These are phyloP conservation scores for Notoglanidium macrostoma DNA, from an alignment of 2,797 vertebrate genomes.

Conservation along the genomic window DNA sequence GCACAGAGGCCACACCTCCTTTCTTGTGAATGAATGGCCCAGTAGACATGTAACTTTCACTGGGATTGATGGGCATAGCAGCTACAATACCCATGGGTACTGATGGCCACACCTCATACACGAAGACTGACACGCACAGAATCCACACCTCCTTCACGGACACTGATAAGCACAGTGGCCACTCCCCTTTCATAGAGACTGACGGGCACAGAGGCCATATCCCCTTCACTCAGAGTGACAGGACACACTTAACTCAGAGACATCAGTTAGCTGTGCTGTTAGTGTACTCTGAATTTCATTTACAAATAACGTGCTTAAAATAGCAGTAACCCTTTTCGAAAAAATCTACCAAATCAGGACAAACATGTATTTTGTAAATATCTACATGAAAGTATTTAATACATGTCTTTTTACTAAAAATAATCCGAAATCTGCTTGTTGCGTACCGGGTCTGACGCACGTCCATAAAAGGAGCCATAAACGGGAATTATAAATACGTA, in stretches of 20 bases:
- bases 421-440: neutral
- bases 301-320: neutral
- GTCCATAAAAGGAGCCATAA: neutral
- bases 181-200: neutral
- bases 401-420: neutral
- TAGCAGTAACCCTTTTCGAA: neutral
- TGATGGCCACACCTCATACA: neutral
- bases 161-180: no score
- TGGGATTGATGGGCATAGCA: neutral
- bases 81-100: no score
- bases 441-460: neutral
- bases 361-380: neutral
- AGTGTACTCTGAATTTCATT: neutral
- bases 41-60: neutral
- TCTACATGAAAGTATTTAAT: neutral
- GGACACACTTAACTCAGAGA: neutral
- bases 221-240: neutral
- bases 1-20: neutral
- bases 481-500: neutral
- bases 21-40: neutral
- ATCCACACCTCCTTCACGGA: no score
- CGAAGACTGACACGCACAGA: neutral
- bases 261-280: neutral
- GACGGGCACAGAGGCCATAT: neutral
- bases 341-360: neutral